Conservation (phyloP, 2,888 invertebrate genomes). For the Caenorhabditis doughertyi region DNA sequence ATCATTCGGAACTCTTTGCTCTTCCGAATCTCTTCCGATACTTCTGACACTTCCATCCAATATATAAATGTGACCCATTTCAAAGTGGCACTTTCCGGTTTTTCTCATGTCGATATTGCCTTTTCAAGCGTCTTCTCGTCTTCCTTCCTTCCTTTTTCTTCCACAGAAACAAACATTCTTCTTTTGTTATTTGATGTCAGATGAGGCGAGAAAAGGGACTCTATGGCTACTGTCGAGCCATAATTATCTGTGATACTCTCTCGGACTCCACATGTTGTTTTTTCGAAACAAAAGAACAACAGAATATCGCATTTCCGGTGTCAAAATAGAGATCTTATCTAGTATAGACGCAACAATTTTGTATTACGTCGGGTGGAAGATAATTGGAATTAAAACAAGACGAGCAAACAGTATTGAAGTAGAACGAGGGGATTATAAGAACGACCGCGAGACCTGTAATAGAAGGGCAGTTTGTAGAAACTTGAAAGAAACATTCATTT, state of each 20-base stretch:
- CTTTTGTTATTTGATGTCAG: constrained; percentile 16
- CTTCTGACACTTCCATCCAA: not conserved
- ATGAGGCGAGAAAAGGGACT: constrained; percentile 13
- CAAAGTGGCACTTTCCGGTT: constrained; percentile 41
- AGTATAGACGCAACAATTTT: constrained; percentile 14
- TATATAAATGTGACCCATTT: constrained; percentile 6
- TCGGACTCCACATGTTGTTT: constrained; percentile 23
- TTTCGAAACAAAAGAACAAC: constrained; percentile 26
- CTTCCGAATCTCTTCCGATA: constrained; percentile 26
- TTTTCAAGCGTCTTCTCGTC: constrained; percentile 10
- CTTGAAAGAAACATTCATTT: too few species aligned
- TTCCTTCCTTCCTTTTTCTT: too few species aligned
- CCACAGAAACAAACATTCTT: constrained; percentile 33
- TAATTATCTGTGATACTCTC: constrained; percentile 41
- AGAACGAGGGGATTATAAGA: not conserved
- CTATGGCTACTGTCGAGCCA: not conserved
- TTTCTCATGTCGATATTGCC: constrained; percentile 28
- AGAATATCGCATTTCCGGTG: constrained; percentile 38
- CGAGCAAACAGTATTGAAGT: not conserved
- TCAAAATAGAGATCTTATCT: constrained; percentile 23
- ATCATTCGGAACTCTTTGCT: constrained; percentile 17
- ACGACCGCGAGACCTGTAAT: too few species aligned
- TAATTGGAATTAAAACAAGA: constrained; percentile 14
- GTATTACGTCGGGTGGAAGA: not conserved
- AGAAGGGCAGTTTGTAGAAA: too few species aligned